Conservation (phyloP, 2,113 vertebrate genomes). For the Embiotoca jacksoni region DNA sequence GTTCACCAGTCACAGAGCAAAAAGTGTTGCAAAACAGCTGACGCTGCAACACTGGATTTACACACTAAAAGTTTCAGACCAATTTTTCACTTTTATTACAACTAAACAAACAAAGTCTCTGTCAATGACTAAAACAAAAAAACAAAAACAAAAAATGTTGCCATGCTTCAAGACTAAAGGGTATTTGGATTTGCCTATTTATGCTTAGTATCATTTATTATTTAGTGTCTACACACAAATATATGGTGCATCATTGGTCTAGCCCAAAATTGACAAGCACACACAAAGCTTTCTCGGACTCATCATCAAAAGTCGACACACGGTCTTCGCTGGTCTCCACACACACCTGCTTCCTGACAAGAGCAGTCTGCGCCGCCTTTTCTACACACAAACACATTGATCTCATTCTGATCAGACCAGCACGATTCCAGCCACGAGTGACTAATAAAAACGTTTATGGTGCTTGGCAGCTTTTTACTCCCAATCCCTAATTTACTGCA, state of each 20-base stretch:
- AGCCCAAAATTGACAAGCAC: not conserved
- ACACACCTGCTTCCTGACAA: conserved; percentile 25
- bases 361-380: conserved; percentile 13
- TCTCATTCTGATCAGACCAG: conserved; percentile 21
- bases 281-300: not conserved
- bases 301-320: not conserved
- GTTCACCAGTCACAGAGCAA: not conserved
- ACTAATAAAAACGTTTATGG: conserved; percentile 38
- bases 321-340: not conserved
- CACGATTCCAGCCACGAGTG: conserved; percentile 13
- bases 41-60: not conserved
- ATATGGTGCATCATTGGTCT: not conserved
- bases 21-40: not conserved
- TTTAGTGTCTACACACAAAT: not conserved
- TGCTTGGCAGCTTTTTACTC: not conserved
- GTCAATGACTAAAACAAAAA: not conserved
- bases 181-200: not conserved
- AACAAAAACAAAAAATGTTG: not conserved
- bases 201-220: not conserved
- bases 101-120: not conserved
- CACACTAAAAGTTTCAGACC: not conserved
- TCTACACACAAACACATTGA: conserved; percentile 34
- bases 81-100: not conserved
- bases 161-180: not conserved
- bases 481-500: conserved; percentile 12